phyloP scores from a whole-genome alignment of 1,140 invertebrate species.

The Plutomurus gul region DNA sequence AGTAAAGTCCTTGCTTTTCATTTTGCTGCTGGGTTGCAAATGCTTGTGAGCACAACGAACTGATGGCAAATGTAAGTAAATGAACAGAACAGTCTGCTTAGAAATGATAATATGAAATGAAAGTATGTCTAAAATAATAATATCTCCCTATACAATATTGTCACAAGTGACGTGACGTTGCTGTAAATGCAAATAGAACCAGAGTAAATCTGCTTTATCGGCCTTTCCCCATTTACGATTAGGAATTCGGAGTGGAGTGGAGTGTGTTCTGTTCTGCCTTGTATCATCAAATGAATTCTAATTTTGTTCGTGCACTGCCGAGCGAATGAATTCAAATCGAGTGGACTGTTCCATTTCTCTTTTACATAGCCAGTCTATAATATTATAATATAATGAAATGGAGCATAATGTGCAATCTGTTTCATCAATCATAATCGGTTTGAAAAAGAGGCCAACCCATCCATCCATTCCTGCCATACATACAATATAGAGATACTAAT shows the following conservation, averaged over 20 bases:
- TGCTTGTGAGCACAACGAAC: not conserved
- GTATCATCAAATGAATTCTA: not conserved
- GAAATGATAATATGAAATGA: too few species aligned
- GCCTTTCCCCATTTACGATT: not conserved
- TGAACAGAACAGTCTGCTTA: too few species aligned
- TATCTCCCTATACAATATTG: too few species aligned
- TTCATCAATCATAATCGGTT: conserved; percentile 22
- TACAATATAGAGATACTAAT: too few species aligned
- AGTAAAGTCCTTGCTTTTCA: not conserved
- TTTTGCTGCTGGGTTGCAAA: not conserved
- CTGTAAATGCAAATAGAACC: too few species aligned
- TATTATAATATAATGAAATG: not conserved
- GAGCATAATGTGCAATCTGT: conserved; percentile 6
- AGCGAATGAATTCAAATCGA: too few species aligned
- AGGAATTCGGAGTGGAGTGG: not conserved
- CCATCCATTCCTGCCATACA: not conserved
- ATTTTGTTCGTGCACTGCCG: not conserved
- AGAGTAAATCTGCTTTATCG: not conserved
- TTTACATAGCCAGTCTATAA: not conserved
- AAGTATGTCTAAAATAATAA: too few species aligned
- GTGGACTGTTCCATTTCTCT: not conserved
- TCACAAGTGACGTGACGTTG: too few species aligned
- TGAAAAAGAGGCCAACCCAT: conserved; percentile 1
- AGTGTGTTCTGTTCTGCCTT: not conserved
- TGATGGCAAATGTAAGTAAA: too few species aligned